Evolutionary conservation across 2,113 vertebrate species (phyloP).

Genomic region (Platysternon megacephalum): DNA sequence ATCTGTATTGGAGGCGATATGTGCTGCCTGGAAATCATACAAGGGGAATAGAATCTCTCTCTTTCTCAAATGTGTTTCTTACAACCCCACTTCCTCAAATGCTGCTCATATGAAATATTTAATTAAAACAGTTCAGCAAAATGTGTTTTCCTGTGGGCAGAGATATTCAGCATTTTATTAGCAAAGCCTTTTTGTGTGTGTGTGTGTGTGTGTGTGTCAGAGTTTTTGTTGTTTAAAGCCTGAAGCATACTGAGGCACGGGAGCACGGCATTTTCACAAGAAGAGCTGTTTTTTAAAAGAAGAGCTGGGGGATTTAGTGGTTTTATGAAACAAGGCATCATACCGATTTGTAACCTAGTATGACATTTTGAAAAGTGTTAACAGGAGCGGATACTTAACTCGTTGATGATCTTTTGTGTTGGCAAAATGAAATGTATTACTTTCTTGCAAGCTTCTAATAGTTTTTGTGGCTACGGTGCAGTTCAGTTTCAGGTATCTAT

Average conservation of each 20-base stretch:
- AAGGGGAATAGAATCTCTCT: not conserved
- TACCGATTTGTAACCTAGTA: constrained; percentile 1
- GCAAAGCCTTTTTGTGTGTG: not conserved
- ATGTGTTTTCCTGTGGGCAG: not conserved
- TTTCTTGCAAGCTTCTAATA: not conserved
- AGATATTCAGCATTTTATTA: not conserved
- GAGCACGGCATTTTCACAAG: not conserved
- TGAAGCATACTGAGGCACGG: not conserved
- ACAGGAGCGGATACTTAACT: not conserved
- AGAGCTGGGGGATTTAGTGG: not conserved
- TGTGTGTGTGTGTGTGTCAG: not conserved
- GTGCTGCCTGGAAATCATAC: not conserved
- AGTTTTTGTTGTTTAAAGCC: not conserved
- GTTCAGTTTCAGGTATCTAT: not conserved
- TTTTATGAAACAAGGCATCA: not conserved
- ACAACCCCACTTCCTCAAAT: not conserved
- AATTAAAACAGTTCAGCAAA: not conserved
- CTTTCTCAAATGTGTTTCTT: not conserved
- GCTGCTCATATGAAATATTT: constrained; percentile 4
- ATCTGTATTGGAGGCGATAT: not conserved
- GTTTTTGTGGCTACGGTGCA: not conserved
- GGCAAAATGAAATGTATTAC: not conserved
- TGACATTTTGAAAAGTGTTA: not conserved
- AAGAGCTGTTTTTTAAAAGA: not conserved
- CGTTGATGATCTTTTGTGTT: not conserved